Evolutionary conservation across 2,797 vertebrate species (phyloP).

Genomic region (Sebastes variabilis): DNA sequence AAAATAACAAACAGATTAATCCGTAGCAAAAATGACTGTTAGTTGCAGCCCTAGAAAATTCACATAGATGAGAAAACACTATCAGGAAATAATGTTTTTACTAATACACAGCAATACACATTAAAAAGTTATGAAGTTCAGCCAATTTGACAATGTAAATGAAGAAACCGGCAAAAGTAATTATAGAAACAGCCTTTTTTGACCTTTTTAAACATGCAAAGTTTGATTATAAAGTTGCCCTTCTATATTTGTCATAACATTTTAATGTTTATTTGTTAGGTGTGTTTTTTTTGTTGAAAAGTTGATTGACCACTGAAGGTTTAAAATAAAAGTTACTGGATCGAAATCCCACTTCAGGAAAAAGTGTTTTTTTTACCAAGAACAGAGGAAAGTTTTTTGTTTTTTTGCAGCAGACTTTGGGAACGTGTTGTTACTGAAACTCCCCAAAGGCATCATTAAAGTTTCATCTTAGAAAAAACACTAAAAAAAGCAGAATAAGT

Average conservation of each 20-base stretch:
- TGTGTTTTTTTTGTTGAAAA: not conserved
- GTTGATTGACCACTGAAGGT: not conserved
- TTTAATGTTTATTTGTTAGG: not conserved
- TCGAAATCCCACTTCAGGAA: not conserved
- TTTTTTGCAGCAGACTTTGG: not conserved
- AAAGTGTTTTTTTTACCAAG: not conserved
- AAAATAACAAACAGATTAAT: too few relatives aligned
- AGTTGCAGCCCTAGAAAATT: not conserved
- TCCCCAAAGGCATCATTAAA: slow-evolving; percentile 10
- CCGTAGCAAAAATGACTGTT: too few relatives aligned
- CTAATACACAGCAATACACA: not conserved
- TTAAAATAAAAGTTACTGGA: not conserved
- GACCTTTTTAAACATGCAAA: not conserved
- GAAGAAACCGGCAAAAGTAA: not conserved
- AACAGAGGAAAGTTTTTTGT: not conserved
- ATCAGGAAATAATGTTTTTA: not conserved
- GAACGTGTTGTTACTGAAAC: not conserved
- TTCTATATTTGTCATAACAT: not conserved
- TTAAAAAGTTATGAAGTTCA: not conserved
- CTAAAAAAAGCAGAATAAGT: not conserved
- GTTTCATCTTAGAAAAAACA: slow-evolving; percentile 10
- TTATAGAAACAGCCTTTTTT: not conserved
- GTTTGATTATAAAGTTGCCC: not conserved
- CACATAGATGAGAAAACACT: not conserved
- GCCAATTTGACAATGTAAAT: not conserved